Evolutionary conservation across 2,888 invertebrate species (phyloP), one percentile per base, ranked within the genome.

Genomic region (Idaea biselata): DNA sequence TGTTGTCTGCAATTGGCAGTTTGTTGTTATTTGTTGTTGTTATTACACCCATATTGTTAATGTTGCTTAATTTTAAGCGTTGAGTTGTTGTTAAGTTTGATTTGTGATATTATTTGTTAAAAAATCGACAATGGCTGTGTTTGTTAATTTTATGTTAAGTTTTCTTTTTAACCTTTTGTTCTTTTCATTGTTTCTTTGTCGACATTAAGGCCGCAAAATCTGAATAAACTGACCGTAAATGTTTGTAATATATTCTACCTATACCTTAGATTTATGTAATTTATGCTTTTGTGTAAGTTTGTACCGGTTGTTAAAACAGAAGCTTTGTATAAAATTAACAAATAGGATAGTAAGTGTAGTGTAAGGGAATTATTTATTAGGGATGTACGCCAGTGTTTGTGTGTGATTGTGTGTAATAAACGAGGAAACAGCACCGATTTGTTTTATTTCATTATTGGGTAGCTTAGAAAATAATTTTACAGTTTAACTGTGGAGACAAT

Each of bases 61-160:
- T 83, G 85, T 90, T 91, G 76, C 58, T 60, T 89, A 81, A 71
- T 85, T 89, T 67, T 91, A 92, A 88, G 89, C 67, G 82, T 91
- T 91, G 87, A 90, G 73, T 92, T 91, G 73, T 81, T 81, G 91
- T 92, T 92, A 88, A 83, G 87, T 89, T 90, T 87, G 66, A 71
- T 70, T 81, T 83, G 86, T 85, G 84, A 86, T 86, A 85, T 80
- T 83, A 79, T 70, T 44, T 76, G 83, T 86, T 89, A 79, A 71
- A n/a, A 75, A 73, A 69, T 80, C 73, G 73, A 69, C 77, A 72
- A 80, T 83, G 92, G 91, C 92, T 91, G 91, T 91, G 91, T 91
- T 89, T 91, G 91, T 91, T 92, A 91, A 84, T 91, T 91, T 92
- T 91, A 91, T 89, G 91, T 92, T 92, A 89, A 92, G 91, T 92